These are phyloP conservation scores for Heliothis peltigera DNA, from an alignment of 2,888 invertebrate genomes.

Conservation along the genomic window DNA sequence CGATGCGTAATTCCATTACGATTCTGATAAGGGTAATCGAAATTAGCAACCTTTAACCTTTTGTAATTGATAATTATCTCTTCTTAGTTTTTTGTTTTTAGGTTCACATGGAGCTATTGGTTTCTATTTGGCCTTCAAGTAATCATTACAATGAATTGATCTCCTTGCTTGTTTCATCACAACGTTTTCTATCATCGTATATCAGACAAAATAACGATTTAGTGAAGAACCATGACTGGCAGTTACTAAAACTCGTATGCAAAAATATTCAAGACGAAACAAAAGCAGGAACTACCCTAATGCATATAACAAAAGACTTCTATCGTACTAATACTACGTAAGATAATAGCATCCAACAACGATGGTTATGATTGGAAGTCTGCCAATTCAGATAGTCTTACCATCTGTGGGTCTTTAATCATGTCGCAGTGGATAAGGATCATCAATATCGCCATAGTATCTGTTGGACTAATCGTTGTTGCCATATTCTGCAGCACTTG, in stretches of 20 bases:
- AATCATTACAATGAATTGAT: neutral
- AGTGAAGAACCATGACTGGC: neutral
- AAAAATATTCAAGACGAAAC: neutral
- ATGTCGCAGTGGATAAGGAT: conserved; percentile 10
- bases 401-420: conserved; percentile 38
- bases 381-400: conserved; percentile 33
- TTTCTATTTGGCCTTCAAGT: neutral
- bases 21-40: neutral
- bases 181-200: no score
- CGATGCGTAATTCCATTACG: neutral
- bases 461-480: neutral
- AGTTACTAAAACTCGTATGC: neutral
- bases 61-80: conserved; percentile 12
- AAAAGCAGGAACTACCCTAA: neutral
- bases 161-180: neutral
- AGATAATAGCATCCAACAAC: conserved; percentile 21
- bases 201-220: conserved; percentile 9
- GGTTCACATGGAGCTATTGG: no score
- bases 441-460: conserved; percentile 14
- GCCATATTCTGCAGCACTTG: conserved; percentile 5
- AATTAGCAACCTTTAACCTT: conserved; percentile 16
- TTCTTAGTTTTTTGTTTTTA: neutral
- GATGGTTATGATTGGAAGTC: conserved; percentile 27
- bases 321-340: conserved; percentile 17
- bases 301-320: neutral